These are phyloP conservation scores for Heteractis magnifica DNA, from an alignment of 92 coral and sea anemone genomes.

Conservation along the genomic window DNA sequence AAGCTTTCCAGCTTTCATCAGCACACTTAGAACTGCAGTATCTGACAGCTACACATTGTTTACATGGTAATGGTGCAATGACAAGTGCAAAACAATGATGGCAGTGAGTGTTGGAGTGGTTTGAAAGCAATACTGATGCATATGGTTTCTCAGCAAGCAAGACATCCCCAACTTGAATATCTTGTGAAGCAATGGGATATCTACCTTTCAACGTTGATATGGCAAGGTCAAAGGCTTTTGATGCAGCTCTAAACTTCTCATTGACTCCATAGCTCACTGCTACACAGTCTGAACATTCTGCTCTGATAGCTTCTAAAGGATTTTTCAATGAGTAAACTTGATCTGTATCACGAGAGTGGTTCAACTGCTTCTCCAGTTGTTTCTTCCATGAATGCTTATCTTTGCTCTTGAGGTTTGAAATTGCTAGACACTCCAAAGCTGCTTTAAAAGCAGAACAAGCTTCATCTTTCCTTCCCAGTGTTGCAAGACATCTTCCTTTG, in stretches of 20 bases:
- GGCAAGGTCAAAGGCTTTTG: constrained; percentile 56
- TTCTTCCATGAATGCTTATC: constrained; percentile 53
- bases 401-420: constrained; percentile 61
- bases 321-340: neutral
- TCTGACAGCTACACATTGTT: constrained; percentile 75
- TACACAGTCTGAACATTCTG: constrained; percentile 32
- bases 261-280: constrained; percentile 39
- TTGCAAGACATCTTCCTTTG: constrained; percentile 63
- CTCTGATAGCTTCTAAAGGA: constrained; percentile 7
- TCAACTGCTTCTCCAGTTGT: constrained; percentile 58
- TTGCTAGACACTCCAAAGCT: constrained; percentile 51
- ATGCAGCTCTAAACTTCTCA: constrained; percentile 55
- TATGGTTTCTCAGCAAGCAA: constrained; percentile 84
- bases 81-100: constrained; percentile 71
- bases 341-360: constrained; percentile 9
- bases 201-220: constrained; percentile 57
- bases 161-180: constrained; percentile 83
- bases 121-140: constrained; percentile 88
- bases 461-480: constrained; percentile 42
- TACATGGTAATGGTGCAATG: constrained; percentile 72
- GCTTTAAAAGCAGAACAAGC: constrained; percentile 52
- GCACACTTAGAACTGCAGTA: constrained; percentile 79
- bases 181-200: constrained; percentile 71
- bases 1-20: constrained; percentile 68
- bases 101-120: constrained; percentile 68